Evolutionary conservation across 1,140 invertebrate species (phyloP).

Genomic region (Microplitis demolitor): DNA sequence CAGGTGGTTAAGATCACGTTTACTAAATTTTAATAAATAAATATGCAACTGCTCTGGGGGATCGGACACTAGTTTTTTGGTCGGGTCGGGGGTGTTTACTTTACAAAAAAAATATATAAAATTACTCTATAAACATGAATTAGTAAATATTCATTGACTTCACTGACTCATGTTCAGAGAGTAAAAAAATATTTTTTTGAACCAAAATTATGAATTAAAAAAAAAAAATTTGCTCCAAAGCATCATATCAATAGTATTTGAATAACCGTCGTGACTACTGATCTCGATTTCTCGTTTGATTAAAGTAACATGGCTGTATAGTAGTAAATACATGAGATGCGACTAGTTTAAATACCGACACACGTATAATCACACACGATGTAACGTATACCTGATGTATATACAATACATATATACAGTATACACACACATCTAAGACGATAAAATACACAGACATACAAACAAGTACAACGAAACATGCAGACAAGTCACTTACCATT

Average conservation of each 20-base stretch:
- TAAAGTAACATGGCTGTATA: background rate
- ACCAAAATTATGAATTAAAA: too few relatives aligned
- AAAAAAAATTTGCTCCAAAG: background rate
- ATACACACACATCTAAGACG: background rate
- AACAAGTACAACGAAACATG: background rate
- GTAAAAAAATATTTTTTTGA: too few relatives aligned
- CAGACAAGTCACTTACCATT: constrained; percentile 63
- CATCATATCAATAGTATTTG: constrained; percentile 5
- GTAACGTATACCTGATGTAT: background rate
- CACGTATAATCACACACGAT: background rate
- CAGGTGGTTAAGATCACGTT: too few relatives aligned
- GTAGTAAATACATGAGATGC: background rate
- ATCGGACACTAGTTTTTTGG: too few relatives aligned
- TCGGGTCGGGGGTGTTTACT: too few relatives aligned
- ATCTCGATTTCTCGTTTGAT: constrained; percentile 4
- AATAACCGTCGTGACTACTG: background rate
- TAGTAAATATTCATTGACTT: too few relatives aligned
- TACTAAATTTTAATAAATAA: too few relatives aligned
- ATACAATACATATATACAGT: background rate
- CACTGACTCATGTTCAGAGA: too few relatives aligned
- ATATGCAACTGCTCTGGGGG: too few relatives aligned
- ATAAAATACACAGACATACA: background rate
- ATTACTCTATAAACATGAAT: too few relatives aligned
- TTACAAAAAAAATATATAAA: too few relatives aligned
- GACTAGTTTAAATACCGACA: background rate